phyloP scores from a whole-genome alignment of 2,797 vertebrate genomes.

The Malurus splendens region DNA sequence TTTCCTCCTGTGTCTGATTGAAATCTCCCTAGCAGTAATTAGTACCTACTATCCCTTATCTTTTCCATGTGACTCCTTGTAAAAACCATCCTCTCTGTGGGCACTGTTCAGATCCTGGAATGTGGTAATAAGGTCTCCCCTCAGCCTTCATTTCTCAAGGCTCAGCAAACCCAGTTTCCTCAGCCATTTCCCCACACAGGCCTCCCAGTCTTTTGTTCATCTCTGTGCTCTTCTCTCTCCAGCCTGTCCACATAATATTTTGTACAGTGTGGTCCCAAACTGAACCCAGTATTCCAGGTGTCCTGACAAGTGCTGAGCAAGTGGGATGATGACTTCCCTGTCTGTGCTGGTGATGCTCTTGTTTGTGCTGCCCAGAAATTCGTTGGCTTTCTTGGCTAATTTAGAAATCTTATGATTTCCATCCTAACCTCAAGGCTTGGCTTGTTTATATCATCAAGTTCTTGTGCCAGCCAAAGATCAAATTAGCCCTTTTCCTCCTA shows the following conservation, averaged over 20 bases:
- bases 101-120: not conserved
- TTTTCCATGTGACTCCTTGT: not conserved
- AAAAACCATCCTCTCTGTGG: not conserved
- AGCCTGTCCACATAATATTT: not conserved
- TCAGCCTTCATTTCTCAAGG: not conserved
- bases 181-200: not conserved
- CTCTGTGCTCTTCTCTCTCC: not conserved
- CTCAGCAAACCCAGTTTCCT: not conserved
- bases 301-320: not conserved
- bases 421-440: not conserved
- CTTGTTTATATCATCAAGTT: not conserved
- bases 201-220: not conserved
- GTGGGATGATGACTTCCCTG: not conserved
- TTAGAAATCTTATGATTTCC: not conserved
- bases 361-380: not conserved
- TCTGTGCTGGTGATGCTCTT: not conserved
- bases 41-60: not conserved
- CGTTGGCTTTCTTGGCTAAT: not conserved
- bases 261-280: rapidly evolving
- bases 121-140: not conserved
- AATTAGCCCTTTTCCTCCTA: not conserved
- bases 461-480: not conserved
- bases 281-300: not conserved
- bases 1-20: not conserved
- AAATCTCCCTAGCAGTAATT: not conserved